Conservation (phyloP, 2,888 invertebrate genomes). For the Rhingia campestris region DNA sequence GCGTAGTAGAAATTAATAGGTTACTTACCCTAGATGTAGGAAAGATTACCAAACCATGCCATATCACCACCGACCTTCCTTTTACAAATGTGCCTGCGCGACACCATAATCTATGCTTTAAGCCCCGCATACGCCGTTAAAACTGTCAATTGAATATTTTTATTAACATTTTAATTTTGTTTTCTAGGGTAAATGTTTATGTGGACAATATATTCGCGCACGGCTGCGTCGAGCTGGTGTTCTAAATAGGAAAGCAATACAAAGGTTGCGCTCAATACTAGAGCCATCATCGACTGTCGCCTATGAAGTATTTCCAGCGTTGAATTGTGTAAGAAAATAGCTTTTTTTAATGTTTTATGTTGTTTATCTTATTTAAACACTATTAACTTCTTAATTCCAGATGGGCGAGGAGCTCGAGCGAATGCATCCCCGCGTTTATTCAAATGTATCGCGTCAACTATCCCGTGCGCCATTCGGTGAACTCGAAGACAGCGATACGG, state of each 20-base stretch:
- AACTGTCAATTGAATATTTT: background rate
- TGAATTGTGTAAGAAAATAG: conserved; percentile 84
- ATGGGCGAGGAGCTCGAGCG: conserved; percentile 90
- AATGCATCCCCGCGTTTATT: conserved; percentile 89
- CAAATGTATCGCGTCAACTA: conserved; percentile 89
- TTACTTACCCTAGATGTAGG: too few species aligned
- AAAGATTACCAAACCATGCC: too few species aligned
- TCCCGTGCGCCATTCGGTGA: conserved; percentile 86
- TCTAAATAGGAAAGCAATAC: conserved; percentile 89
- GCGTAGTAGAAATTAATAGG: too few species aligned
- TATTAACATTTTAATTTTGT: background rate
- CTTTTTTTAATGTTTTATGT: background rate
- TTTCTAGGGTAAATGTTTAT: conserved; percentile 87
- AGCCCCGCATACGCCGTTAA: too few species aligned
- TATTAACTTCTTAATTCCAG: conserved; percentile 79
- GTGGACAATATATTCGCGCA: conserved; percentile 90
- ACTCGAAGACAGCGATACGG: conserved; percentile 83
- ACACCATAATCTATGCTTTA: too few species aligned
- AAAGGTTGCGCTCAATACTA: conserved; percentile 86
- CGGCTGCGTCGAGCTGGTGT: conserved; percentile 89
- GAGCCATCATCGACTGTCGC: conserved; percentile 84
- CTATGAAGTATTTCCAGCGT: conserved; percentile 86
- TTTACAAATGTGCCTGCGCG: too few species aligned
- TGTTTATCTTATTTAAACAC: conserved; percentile 30
- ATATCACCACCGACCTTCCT: too few species aligned